phyloP scores from a whole-genome alignment of 2,113 vertebrate species.

The Saguinus imperator region DNA sequence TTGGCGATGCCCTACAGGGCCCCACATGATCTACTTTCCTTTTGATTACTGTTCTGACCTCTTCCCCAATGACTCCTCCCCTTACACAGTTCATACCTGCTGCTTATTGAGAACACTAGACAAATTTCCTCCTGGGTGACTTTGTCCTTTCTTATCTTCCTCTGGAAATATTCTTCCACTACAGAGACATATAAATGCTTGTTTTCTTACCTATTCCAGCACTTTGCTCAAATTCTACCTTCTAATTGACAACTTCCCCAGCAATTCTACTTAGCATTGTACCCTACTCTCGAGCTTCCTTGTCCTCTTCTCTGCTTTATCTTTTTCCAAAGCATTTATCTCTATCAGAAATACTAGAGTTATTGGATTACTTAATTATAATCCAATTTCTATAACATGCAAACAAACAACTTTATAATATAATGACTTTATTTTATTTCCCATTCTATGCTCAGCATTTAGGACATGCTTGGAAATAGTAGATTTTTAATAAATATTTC shows the following conservation, averaged over 20 bases:
- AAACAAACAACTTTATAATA: neutral
- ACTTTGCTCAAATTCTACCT: neutral
- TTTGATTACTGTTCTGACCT: slow-evolving; percentile 55
- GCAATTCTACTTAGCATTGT: neutral
- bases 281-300: neutral
- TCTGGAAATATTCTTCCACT: slow-evolving; percentile 11
- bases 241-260: neutral
- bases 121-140: neutral
- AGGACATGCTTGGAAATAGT: neutral
- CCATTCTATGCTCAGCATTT: neutral
- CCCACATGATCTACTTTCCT: slow-evolving; percentile 13
- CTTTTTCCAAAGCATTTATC: neutral
- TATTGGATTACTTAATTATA: neutral
- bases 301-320: neutral
- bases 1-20: neutral
- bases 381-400: neutral
- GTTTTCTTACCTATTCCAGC: neutral
- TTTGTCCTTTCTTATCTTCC: slow-evolving; percentile 12
- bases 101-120: slow-evolving; percentile 45
- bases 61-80: neutral
- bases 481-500: neutral
- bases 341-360: neutral
- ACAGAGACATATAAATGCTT: neutral
- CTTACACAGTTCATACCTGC: slow-evolving; percentile 5
- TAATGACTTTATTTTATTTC: neutral